Percentiles rank a stretch among this genome's conserved stretches.
Evolutionary conservation across 1,140 invertebrate genomes (phyloP).

Genomic region (Doryteuthis pealeii): DNA sequence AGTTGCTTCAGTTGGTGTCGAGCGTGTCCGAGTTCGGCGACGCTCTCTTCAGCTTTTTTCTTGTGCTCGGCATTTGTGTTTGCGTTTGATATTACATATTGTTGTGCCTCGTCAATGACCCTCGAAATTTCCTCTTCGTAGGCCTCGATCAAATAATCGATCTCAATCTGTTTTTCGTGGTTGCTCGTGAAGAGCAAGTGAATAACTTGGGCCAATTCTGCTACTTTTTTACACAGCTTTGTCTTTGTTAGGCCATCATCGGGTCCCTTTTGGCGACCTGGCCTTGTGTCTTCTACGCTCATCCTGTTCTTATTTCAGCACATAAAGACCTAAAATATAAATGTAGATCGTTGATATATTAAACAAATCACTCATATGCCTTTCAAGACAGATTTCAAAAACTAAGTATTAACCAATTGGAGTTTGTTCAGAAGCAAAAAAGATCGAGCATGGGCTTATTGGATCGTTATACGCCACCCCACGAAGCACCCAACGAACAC

Average conservation of each 20-base stretch:
- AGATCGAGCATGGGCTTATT: too few species aligned
- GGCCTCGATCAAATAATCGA: slow-evolving; percentile 51
- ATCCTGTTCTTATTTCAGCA: neutral
- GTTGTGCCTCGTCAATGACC: slow-evolving; percentile 46
- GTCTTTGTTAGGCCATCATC: slow-evolving; percentile 41
- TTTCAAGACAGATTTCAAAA: too few species aligned
- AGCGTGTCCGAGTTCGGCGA: slow-evolving; percentile 30
- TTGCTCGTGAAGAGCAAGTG: slow-evolving; percentile 58
- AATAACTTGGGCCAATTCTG: slow-evolving; percentile 58
- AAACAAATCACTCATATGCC: too few species aligned
- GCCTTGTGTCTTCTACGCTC: neutral
- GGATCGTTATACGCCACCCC: too few species aligned
- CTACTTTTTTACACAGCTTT: slow-evolving; percentile 57
- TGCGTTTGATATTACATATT: slow-evolving; percentile 36
- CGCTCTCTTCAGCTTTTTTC: neutral
- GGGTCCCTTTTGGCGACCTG: neutral
- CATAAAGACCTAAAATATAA: neutral
- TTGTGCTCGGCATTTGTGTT: slow-evolving; percentile 13
- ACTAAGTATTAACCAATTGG: too few species aligned
- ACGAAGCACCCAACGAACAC: too few species aligned
- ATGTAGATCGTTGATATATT: too few species aligned
- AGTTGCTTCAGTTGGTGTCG: slow-evolving; percentile 26
- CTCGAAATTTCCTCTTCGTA: slow-evolving; percentile 52
- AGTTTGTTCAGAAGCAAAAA: too few species aligned
- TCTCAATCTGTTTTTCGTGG: slow-evolving; percentile 59